These are phyloP conservation scores for Autographa pulchrina DNA, from an alignment of 2,888 invertebrate species.

Conservation along the genomic window DNA sequence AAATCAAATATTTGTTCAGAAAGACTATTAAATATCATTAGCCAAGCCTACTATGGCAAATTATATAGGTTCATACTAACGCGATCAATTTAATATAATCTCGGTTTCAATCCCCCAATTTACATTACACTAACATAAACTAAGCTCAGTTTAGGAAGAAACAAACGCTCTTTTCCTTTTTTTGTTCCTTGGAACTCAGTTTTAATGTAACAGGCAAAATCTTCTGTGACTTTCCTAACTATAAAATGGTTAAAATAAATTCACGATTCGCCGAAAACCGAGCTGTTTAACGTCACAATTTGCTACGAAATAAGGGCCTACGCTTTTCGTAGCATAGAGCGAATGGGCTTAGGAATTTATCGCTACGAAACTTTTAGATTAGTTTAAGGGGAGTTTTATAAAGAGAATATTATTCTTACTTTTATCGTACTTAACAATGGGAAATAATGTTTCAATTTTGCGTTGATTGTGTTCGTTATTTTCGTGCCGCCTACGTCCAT, in stretches of 20 bases:
- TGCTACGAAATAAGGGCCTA: conserved; percentile 52
- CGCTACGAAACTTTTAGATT: conserved; percentile 57
- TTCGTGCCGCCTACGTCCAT: conserved; percentile 22
- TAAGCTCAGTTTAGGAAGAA: no score
- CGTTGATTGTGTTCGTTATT: conserved; percentile 20
- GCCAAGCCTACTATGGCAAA: conserved; percentile 2
- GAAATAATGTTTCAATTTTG: conserved; percentile 29
- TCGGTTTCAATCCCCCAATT: no score
- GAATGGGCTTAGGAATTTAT: conserved; percentile 47
- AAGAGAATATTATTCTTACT: conserved; percentile 38
- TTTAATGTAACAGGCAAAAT: no score
- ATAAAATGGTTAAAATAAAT: conserved; percentile 28
- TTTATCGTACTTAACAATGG: conserved; percentile 20
- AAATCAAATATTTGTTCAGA: not conserved
- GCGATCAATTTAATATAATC: no score
- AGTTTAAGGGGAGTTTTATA: conserved; percentile 50
- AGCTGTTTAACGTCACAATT: conserved; percentile 46
- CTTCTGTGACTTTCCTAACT: conserved; percentile 25
- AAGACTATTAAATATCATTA: conserved; percentile 36
- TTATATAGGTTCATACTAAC: no score
- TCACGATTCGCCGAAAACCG: conserved; percentile 36
- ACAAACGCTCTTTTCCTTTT: no score
- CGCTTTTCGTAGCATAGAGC: conserved; percentile 46
- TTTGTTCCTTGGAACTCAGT: no score
- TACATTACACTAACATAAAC: no score